phyloP scores from a whole-genome alignment of 1,140 invertebrate species.

The Schlechtendalia chinensis region DNA sequence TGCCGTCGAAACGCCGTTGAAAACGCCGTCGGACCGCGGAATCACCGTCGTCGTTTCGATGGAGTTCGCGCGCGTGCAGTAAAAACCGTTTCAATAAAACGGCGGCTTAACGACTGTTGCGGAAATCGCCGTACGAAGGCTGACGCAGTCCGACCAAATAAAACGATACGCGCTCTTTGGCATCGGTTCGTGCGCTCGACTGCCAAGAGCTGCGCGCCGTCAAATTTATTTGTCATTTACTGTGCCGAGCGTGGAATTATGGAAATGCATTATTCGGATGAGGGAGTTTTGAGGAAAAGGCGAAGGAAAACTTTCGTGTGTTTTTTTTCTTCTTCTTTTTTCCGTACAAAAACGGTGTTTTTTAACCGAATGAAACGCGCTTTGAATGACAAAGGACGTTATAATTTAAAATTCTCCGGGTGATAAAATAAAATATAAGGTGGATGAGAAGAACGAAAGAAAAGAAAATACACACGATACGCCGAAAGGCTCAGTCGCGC shows the following conservation, averaged over 20 bases:
- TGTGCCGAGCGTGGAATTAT: slow-evolving; percentile 1
- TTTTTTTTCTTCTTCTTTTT: slow-evolving; percentile 2
- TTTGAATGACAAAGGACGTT: slow-evolving; percentile 41
- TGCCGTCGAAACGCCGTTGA: no score
- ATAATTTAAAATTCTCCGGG: slow-evolving; percentile 45
- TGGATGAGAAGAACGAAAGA: slow-evolving; percentile 11
- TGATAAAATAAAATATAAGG: slow-evolving; percentile 38
- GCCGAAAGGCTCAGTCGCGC: not conserved
- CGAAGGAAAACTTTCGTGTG: not conserved
- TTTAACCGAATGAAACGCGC: slow-evolving; percentile 36
- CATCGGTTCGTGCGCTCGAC: not conserved
- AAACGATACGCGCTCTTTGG: slow-evolving; percentile 16
- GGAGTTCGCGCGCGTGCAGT: not conserved
- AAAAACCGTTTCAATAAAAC: no score
- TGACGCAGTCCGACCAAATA: no score
- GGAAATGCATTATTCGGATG: slow-evolving; percentile 32
- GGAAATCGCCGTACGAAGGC: no score
- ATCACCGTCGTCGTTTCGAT: no score
- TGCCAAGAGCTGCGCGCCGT: not conserved
- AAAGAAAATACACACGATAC: not conserved
- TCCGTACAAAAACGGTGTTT: not conserved
- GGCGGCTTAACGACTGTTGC: no score
- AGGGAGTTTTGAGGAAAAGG: slow-evolving; percentile 17
- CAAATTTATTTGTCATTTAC: slow-evolving; percentile 39
- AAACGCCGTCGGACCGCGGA: no score